Evolutionary conservation across 1,140 invertebrate species (phyloP).

Genomic region (Halyomorpha halys): DNA sequence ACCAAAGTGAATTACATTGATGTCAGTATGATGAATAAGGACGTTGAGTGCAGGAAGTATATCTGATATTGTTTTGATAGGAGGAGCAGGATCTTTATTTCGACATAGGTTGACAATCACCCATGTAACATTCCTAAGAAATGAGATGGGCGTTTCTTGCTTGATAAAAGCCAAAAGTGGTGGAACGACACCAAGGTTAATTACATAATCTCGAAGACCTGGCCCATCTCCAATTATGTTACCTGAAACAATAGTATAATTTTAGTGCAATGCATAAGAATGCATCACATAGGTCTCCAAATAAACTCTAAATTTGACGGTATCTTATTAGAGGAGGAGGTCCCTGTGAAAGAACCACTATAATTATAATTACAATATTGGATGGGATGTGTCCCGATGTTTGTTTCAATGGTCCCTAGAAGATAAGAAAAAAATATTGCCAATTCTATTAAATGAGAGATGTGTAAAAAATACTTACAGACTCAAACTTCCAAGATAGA

Average conservation of each 20-base stretch:
- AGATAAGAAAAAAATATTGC: too few species aligned
- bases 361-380: too few species aligned
- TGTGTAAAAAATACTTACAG: too few species aligned
- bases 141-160: conserved; percentile 83
- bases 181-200: conserved; percentile 77
- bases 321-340: too few species aligned
- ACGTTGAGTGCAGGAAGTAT: conserved; percentile 88
- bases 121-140: conserved; percentile 95
- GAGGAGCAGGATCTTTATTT: conserved; percentile 88
- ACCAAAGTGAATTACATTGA: conserved; percentile 57
- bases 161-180: conserved; percentile 85
- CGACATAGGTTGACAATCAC: conserved; percentile 95
- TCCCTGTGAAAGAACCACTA: too few species aligned
- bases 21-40: conserved; percentile 91
- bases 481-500: too few species aligned
- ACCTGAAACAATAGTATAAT: conserved; percentile 22
- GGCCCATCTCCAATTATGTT: conserved; percentile 72
- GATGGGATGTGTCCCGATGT: too few species aligned
- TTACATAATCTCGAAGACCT: conserved; percentile 79
- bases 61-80: conserved; percentile 75
- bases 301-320: too few species aligned
- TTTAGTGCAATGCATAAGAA: too few species aligned
- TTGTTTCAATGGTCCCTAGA: too few species aligned
- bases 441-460: too few species aligned
- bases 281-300: too few species aligned